These are phyloP conservation scores for Drosophila gaucha DNA, from an alignment of 2,888 invertebrate genomes.

Conservation along the genomic window DNA sequence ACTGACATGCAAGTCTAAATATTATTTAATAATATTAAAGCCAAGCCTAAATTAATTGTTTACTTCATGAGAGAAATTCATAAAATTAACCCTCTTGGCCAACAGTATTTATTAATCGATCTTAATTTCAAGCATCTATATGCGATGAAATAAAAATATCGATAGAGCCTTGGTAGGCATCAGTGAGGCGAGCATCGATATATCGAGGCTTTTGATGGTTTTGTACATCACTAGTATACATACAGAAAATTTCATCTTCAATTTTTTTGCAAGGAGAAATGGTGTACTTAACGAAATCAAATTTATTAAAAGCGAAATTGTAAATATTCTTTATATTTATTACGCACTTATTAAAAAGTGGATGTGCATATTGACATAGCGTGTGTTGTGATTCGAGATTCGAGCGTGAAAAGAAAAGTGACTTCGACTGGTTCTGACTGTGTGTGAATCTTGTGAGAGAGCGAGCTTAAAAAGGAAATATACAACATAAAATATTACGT, in stretches of 20 bases:
- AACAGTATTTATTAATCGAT: background rate
- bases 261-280: slow-evolving; percentile 50
- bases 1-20: too few relatives aligned
- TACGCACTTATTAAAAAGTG: slow-evolving; percentile 75
- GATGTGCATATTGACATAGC: slow-evolving; percentile 69
- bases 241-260: slow-evolving; percentile 44
- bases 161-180: background rate
- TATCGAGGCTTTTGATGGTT: background rate
- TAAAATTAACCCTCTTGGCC: background rate
- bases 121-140: background rate
- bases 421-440: slow-evolving; percentile 68
- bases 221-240: slow-evolving; percentile 22
- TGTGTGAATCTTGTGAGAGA: slow-evolving; percentile 78
- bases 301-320: slow-evolving; percentile 67
- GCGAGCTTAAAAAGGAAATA: slow-evolving; percentile 65
- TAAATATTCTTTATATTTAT: slow-evolving; percentile 76
- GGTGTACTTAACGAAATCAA: slow-evolving; percentile 60
- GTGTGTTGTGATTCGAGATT: slow-evolving; percentile 74
- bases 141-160: background rate
- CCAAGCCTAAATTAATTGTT: background rate
- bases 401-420: slow-evolving; percentile 75
- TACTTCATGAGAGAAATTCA: background rate
- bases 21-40: too few relatives aligned
- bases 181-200: background rate
- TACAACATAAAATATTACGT: slow-evolving; percentile 68